phyloP scores from a whole-genome alignment of 2,797 vertebrate species.

The Champsocephalus gunnari region DNA sequence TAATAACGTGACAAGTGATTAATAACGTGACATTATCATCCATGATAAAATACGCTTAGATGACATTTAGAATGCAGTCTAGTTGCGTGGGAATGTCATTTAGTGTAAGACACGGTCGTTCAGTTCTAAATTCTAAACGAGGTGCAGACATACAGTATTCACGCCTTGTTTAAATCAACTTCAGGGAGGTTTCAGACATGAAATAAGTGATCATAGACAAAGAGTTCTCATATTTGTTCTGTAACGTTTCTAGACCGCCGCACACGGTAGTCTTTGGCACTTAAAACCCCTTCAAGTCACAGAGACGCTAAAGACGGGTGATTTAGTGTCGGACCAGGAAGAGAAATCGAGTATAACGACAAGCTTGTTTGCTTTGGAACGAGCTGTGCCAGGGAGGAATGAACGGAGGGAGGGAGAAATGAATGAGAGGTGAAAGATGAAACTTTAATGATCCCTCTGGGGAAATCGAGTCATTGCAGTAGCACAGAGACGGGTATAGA shows the following conservation, averaged over 20 bases:
- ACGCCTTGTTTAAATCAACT: not conserved
- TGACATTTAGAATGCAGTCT: too few relatives aligned
- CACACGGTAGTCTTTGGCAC: conserved; percentile 55
- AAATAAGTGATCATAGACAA: conserved; percentile 1
- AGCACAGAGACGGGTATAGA: conserved; percentile 46
- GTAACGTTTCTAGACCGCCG: conserved; percentile 7
- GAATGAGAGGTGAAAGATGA: conserved; percentile 80
- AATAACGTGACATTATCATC: too few relatives aligned
- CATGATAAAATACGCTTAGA: too few relatives aligned
- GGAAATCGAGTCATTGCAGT: conserved; percentile 72
- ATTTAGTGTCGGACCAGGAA: conserved; percentile 59
- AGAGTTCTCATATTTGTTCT: not conserved
- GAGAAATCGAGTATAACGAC: conserved; percentile 60
- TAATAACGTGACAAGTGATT: too few relatives aligned
- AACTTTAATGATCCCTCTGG: conserved; percentile 82
- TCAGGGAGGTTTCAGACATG: not conserved
- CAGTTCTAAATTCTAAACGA: not conserved
- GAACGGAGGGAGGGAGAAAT: conserved; percentile 67
- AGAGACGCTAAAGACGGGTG: conserved; percentile 43
- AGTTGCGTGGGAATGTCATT: too few relatives aligned
- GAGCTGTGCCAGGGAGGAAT: conserved; percentile 61
- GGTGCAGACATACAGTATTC: not conserved
- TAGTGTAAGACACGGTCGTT: too few relatives aligned
- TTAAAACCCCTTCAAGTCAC: conserved; percentile 25
- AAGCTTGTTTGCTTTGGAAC: conserved; percentile 77